phyloP scores from a whole-genome alignment of 2,888 invertebrate genomes.

The Congeria kusceri region DNA sequence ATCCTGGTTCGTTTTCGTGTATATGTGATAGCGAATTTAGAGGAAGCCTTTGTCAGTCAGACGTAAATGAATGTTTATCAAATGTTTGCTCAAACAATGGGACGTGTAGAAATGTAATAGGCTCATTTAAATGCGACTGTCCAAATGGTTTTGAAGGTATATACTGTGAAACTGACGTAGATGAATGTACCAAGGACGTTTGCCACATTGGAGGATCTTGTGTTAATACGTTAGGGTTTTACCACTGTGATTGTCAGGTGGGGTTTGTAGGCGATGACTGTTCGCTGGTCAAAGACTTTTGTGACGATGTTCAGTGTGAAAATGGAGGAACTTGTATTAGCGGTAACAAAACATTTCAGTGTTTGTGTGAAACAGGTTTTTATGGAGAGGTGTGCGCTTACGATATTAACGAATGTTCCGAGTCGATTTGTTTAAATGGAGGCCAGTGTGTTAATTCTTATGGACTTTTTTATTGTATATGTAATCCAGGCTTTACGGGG shows the following conservation, averaged over 20 bases:
- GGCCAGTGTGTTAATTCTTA: conserved; percentile 19
- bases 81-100: conserved; percentile 30
- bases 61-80: conserved; percentile 33
- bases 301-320: conserved; percentile 3
- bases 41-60: conserved; percentile 22
- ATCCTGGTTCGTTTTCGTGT: conserved; percentile 22
- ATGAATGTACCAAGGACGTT: conserved; percentile 14
- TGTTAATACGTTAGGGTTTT: conserved; percentile 18
- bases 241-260: conserved; percentile 19
- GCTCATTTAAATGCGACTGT: conserved; percentile 36
- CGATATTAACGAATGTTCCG: conserved; percentile 34
- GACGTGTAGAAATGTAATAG: conserved; percentile 26
- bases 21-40: conserved; percentile 19
- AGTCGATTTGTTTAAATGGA: conserved; percentile 17
- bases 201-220: conserved; percentile 38
- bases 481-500: conserved; percentile 18
- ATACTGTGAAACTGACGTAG: conserved; percentile 19
- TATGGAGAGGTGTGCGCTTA: conserved; percentile 13
- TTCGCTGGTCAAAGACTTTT: conserved; percentile 10
- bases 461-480: conserved; percentile 18
- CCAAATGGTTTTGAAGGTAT: conserved; percentile 25
- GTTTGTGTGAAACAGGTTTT: conserved; percentile 22
- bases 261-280: conserved; percentile 15
- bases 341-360: conserved; percentile 11
- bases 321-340: conserved; percentile 23